These are phyloP conservation scores for Doris montereyensis DNA, from an alignment of 2,888 invertebrate genomes.

Conservation along the genomic window DNA sequence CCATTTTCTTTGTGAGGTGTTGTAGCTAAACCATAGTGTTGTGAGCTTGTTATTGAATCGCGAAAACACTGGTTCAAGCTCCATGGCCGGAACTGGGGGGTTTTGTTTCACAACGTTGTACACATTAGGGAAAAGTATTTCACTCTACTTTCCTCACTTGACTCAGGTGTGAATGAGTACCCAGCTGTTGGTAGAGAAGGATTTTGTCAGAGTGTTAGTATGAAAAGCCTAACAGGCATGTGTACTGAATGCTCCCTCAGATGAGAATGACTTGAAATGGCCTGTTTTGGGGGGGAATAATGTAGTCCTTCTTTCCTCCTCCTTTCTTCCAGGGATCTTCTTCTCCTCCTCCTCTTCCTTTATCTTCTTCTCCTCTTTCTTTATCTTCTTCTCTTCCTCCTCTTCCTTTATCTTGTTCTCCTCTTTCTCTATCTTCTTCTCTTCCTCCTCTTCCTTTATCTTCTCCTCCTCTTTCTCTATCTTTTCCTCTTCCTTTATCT, in stretches of 20 bases:
- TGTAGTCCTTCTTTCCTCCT: too few relatives aligned
- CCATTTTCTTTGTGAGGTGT: background rate
- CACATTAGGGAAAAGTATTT: background rate
- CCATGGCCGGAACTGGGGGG: background rate
- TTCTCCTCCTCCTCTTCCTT: conserved; percentile 14
- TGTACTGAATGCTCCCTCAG: background rate
- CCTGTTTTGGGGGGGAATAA: too few relatives aligned
- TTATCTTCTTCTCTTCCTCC: conserved; percentile 16
- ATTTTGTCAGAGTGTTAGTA: too few relatives aligned
- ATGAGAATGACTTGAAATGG: too few relatives aligned
- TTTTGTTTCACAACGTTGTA: background rate
- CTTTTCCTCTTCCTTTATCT: background rate
- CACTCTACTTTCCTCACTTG: too few relatives aligned
- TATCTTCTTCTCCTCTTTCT: conserved; percentile 8
- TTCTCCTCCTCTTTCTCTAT: background rate
- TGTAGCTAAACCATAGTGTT: background rate
- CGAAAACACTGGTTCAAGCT: background rate
- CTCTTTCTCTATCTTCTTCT: background rate
- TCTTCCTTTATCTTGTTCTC: background rate
- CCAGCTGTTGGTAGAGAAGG: too few relatives aligned
- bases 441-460: background rate
- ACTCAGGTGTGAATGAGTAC: too few relatives aligned
- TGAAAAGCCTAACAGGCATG: too few relatives aligned
- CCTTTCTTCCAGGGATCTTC: background rate
- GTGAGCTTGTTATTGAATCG: background rate